Percentiles rank a stretch among this genome's conserved stretches.
These are phyloP conservation scores for Microtus montanus DNA, from an alignment of 2,113 vertebrate species.

Conservation along the genomic window DNA sequence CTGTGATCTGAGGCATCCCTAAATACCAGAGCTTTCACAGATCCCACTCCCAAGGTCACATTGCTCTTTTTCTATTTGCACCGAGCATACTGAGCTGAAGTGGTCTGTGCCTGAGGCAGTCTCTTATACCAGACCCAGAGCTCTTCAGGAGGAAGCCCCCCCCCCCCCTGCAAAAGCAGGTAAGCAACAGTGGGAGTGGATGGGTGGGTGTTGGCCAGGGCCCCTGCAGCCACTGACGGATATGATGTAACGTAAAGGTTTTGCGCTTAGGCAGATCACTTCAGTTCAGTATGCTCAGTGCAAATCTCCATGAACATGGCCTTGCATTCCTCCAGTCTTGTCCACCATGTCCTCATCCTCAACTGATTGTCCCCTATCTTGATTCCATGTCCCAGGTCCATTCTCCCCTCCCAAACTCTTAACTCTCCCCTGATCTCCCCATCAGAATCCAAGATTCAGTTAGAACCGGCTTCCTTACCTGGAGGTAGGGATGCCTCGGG, in stretches of 20 bases:
- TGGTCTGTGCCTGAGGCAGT: not conserved
- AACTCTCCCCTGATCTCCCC: not conserved
- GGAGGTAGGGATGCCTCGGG: not conserved
- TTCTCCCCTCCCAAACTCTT: not conserved
- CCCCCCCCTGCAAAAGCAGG: too few relatives aligned
- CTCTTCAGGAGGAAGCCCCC: not conserved
- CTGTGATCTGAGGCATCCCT: not conserved
- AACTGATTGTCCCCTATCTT: not conserved
- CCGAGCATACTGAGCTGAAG: rapidly evolving
- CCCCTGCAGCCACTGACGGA: not conserved
- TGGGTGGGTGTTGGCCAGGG: too few relatives aligned
- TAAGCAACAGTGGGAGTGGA: rapidly evolving
- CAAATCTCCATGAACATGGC: not conserved
- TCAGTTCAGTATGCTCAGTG: not conserved
- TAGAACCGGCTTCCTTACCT: not conserved
- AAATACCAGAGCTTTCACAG: not conserved
- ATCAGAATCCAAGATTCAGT: not conserved
- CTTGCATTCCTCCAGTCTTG: too few relatives aligned
- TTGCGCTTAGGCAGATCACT: not conserved
- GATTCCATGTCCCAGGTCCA: not conserved
- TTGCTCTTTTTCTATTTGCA: not conserved
- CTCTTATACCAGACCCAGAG: not conserved
- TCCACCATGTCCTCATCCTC: not conserved
- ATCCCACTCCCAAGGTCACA: not conserved
- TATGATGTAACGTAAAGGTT: rapidly evolving